Conservation (phyloP, 1,140 invertebrate species). For the Paraescarpia echinospica region DNA sequence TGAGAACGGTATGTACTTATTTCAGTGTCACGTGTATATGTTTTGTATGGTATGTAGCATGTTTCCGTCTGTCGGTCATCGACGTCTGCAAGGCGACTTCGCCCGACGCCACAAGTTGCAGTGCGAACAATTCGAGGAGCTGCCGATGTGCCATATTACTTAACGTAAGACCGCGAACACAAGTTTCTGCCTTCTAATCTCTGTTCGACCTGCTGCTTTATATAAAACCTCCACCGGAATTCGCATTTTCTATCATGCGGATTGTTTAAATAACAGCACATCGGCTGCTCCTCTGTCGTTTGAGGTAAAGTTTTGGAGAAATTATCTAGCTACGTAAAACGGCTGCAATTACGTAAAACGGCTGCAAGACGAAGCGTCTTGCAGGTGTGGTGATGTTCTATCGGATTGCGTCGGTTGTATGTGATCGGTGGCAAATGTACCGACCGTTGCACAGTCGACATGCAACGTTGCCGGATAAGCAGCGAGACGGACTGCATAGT, state of each 20-base stretch:
- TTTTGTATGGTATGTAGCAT: neutral
- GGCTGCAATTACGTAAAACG: neutral
- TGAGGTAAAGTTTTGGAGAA: neutral
- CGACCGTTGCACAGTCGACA: too few relatives aligned
- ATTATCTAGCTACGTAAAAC: too few relatives aligned
- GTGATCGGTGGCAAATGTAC: neutral
- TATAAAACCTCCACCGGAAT: neutral
- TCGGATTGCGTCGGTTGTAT: neutral
- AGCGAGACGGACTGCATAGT: neutral
- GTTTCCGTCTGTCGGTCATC: neutral
- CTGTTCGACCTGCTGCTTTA: neutral
- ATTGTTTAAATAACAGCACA: neutral
- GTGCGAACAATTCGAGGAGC: neutral
- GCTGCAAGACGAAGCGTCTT: neutral
- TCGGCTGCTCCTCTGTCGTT: neutral
- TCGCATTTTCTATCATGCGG: too few relatives aligned
- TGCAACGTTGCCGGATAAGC: too few relatives aligned
- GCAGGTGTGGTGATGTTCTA: neutral
- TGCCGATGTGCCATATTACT: neutral
- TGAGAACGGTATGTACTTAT: neutral
- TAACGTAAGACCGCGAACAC: neutral
- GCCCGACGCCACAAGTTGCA: neutral
- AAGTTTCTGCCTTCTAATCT: neutral
- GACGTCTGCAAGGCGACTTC: neutral
- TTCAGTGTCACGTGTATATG: neutral